A percentile compares a stretch with the other conserved stretches of the same genome.
These are phyloP conservation scores for Leptopterna dolabrata DNA, from an alignment of 2,888 invertebrate genomes.

Conservation along the genomic window DNA sequence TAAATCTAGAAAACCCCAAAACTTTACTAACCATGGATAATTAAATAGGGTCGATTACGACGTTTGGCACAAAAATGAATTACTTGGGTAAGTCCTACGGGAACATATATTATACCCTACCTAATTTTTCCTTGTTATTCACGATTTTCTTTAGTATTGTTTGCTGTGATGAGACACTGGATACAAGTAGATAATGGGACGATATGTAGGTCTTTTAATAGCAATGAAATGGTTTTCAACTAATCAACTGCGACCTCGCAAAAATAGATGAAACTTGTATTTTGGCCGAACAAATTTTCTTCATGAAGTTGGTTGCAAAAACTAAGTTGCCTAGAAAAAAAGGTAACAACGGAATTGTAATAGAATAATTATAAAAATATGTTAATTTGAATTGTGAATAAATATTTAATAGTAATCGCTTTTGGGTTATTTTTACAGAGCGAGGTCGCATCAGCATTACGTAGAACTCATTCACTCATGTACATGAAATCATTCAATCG, in stretches of 20 bases:
- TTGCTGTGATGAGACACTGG: background rate
- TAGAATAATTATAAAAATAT: too few species aligned
- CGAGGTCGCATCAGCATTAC: background rate
- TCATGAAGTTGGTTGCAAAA: too few species aligned
- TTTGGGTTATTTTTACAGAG: background rate
- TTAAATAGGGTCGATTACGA: background rate
- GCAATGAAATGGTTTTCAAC: background rate
- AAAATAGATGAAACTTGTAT: background rate
- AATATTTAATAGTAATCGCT: too few species aligned
- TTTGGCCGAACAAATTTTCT: too few species aligned
- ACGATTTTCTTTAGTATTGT: background rate
- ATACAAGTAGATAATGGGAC: background rate
- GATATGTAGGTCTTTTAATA: background rate
- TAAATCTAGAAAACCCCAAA: slow-evolving; percentile 49
- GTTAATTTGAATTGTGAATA: too few species aligned
- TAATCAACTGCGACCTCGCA: background rate
- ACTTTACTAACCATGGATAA: slow-evolving; percentile 8
- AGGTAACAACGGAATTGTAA: too few species aligned
- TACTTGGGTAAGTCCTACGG: background rate
- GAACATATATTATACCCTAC: background rate
- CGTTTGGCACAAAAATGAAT: slow-evolving; percentile 17
- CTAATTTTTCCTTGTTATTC: background rate
- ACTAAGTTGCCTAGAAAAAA: too few species aligned
- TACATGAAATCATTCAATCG: background rate
- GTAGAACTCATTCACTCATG: background rate